Base-by-base conservation (phyloP, 2,888 invertebrate genomes). In the Elegia similella region DNA sequence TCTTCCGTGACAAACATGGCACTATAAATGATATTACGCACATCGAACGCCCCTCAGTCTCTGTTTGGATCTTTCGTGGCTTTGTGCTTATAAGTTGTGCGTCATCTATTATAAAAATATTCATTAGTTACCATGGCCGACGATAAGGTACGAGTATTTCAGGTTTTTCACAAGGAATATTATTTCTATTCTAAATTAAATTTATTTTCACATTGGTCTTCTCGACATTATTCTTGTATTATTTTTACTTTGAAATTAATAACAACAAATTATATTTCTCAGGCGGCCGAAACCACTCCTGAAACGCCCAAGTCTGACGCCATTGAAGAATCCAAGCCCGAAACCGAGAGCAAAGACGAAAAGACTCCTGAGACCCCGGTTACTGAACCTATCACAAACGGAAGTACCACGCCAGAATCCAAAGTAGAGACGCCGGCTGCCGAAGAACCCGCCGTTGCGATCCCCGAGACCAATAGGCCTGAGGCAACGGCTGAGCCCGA, bases 321-420 rank as follows among this genome's bases (percentile, higher is more conserved):
- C 5, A 76, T 78, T 32, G 85, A 84, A 62, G 84, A 85, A 70
- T 76, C 66, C 8, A 84, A 82, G 69, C 65, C 79, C 52, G 75
- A 76, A 55, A 65, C 68, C 15, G 89, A 88, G 67, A 65, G 63
- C 47, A 84, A 84, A 63, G 86, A 88, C 30, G 89, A 86, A 61
- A 87, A 88, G 67, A 84, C 88, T 1, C 88, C 90, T 2, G 91
- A 91, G 62, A 91, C 92, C 6, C 92, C 93, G 52, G 86, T 89
- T 23, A 90, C 91, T 42, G 88, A 91, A 77, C 87, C 88, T 29
- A 80, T 92, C 54, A 86, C 89, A 57, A 90, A 92, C 62, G 92
- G 92, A 63, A 88, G 83, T 70, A 84, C 80, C 67, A 84, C 88
- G 43, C 86, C 93, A 6, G 88, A 88, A 62, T 78, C 85, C 15